A percentile compares a stretch with the other conserved stretches of the same genome.
phyloP scores from a whole-genome alignment of 2,113 vertebrate species.

The Galeopterus variegatus region DNA sequence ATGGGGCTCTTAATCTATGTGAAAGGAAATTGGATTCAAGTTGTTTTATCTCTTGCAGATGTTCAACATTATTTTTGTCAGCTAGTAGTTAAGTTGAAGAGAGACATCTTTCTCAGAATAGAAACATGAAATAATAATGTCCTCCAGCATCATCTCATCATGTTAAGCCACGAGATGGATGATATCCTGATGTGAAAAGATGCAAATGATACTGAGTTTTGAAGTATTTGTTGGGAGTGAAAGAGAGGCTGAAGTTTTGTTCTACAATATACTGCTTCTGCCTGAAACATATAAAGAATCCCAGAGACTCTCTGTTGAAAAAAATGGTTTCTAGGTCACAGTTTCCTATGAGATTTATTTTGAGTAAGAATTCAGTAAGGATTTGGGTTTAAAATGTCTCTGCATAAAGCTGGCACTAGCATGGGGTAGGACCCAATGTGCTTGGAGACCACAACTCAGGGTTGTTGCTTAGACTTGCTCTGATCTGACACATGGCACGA shows the following conservation, averaged over 20 bases:
- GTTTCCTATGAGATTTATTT: constrained; percentile 63
- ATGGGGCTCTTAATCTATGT: constrained; percentile 76
- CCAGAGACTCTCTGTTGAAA: constrained; percentile 27
- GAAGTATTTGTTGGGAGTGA: constrained; percentile 65
- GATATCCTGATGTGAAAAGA: constrained; percentile 70
- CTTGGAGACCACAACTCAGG: background rate
- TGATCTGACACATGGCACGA: background rate
- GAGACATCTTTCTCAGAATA: constrained; percentile 81
- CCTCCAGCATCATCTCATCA: constrained; percentile 75
- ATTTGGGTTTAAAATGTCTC: constrained; percentile 53
- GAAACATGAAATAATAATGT: constrained; percentile 84
- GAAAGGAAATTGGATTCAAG: constrained; percentile 83
- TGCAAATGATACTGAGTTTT: constrained; percentile 76
- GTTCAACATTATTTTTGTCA: constrained; percentile 84
- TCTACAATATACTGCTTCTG: constrained; percentile 51
- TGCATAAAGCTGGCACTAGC: background rate
- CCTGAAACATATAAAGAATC: constrained; percentile 63
- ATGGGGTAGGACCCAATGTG: background rate
- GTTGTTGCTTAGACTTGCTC: background rate
- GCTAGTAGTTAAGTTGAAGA: constrained; percentile 82
- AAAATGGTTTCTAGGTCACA: background rate
- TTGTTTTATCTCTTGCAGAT: constrained; percentile 83
- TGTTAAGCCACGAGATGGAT: constrained; percentile 75
- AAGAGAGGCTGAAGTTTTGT: constrained; percentile 47
- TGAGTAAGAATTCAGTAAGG: constrained; percentile 30